phyloP scores from a whole-genome alignment of 2,888 invertebrate species.

The Trichogramma dendrolimi region DNA sequence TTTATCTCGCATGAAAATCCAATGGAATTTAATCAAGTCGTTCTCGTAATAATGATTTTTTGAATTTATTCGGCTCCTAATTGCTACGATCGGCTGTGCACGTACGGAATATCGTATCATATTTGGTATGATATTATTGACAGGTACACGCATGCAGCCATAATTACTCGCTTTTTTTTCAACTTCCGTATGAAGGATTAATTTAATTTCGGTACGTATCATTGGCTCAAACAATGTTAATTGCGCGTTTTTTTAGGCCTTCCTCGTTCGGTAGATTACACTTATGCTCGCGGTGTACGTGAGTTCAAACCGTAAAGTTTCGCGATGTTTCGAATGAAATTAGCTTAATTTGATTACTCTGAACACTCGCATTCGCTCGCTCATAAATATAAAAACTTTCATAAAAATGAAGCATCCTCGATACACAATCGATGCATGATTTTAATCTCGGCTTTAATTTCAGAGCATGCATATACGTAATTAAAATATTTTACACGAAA shows the following conservation, averaged over 20 bases:
- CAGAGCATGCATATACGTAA: too few relatives aligned
- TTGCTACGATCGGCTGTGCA: background rate
- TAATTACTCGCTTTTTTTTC: background rate
- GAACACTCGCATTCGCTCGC: too few relatives aligned
- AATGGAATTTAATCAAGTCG: constrained; percentile 21
- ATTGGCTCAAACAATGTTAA: background rate
- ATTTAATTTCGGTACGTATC: constrained; percentile 7
- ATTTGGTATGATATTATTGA: background rate
- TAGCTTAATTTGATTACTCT: background rate
- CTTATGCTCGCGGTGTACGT: background rate
- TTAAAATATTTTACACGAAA: too few relatives aligned
- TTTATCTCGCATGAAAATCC: constrained; percentile 8
- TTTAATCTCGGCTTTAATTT: too few relatives aligned
- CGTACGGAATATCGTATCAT: too few relatives aligned
- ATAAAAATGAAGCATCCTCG: too few relatives aligned
- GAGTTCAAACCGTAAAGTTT: constrained; percentile 10
- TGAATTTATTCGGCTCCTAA: constrained; percentile 18
- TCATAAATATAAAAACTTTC: too few relatives aligned
- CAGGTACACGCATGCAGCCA: background rate
- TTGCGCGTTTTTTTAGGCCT: background rate
- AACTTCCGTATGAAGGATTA: background rate
- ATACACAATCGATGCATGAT: too few relatives aligned
- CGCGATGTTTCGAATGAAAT: constrained; percentile 2
- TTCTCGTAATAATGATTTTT: constrained; percentile 21
- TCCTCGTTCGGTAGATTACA: too few relatives aligned